A percentile compares a stretch with the other conserved stretches of the same genome.
These are phyloP conservation scores for Scolopax mira DNA, from an alignment of 2,113 vertebrate genomes.

Conservation along the genomic window DNA sequence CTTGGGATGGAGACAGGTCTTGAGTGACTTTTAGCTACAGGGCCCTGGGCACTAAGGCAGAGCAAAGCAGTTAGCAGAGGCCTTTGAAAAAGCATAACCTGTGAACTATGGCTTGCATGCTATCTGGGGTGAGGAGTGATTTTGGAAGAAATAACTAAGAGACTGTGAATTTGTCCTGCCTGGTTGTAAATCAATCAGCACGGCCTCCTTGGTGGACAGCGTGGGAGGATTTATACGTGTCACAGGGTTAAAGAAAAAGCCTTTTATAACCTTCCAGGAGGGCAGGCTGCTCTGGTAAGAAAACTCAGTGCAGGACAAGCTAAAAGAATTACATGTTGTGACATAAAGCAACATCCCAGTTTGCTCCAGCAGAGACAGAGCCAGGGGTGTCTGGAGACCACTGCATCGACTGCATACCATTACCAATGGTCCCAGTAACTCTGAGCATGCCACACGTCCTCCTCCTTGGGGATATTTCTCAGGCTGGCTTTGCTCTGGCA, in stretches of 20 bases:
- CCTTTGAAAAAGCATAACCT: neutral
- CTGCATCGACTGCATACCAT: neutral
- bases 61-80: neutral
- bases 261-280: neutral
- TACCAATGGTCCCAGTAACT: neutral
- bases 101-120: neutral
- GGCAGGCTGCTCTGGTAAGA: neutral
- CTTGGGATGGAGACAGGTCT: neutral
- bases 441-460: neutral
- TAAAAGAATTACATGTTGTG: neutral
- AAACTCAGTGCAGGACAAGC: neutral
- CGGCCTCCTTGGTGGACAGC: neutral
- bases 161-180: neutral
- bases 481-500: neutral
- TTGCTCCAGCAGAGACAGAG: neutral
- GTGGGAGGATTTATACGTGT: neutral
- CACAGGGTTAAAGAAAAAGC: neutral
- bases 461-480: neutral
- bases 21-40: neutral
- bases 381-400: neutral
- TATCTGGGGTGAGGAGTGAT: neutral
- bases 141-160: neutral
- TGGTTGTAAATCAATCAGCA: constrained; percentile 1
- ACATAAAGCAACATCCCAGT: neutral
- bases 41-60: neutral